Evolutionary conservation across 1,140 invertebrate species (phyloP).

Genomic region (Sinonovacula constricta): DNA sequence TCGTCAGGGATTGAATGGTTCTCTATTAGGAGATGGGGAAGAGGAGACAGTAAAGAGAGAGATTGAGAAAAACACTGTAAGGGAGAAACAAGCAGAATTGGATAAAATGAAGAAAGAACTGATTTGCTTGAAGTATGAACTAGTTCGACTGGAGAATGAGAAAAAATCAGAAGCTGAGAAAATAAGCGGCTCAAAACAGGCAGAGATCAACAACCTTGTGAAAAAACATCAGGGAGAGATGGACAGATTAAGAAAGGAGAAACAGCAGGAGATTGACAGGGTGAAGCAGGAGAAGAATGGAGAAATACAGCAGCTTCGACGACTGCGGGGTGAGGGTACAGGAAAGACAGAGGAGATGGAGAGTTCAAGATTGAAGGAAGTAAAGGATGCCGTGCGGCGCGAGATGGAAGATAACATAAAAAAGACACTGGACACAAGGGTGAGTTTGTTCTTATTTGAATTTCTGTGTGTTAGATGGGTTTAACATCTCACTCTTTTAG

Average conservation of each 20-base stretch:
- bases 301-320: no score
- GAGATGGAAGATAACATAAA: constrained; percentile 47
- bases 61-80: constrained; percentile 38
- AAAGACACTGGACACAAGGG: constrained; percentile 55
- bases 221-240: constrained; percentile 51
- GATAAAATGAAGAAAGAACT: constrained; percentile 39
- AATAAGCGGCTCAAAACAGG: constrained; percentile 30
- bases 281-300: constrained; percentile 10
- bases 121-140: constrained; percentile 34
- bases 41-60: constrained; percentile 34
- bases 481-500: no score
- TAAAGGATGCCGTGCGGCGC: constrained; percentile 33
- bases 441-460: constrained; percentile 1
- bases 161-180: constrained; percentile 37
- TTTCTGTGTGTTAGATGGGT: background rate
- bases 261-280: constrained; percentile 33
- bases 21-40: no score
- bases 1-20: no score
- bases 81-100: constrained; percentile 30
- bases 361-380: constrained; percentile 17
- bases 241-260: constrained; percentile 42
- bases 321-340: no score
- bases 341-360: no score
- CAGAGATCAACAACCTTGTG: constrained; percentile 43
- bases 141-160: constrained; percentile 28